Conservation (phyloP, 2,113 vertebrate species). For the Petrocephalus zakoni region DNA sequence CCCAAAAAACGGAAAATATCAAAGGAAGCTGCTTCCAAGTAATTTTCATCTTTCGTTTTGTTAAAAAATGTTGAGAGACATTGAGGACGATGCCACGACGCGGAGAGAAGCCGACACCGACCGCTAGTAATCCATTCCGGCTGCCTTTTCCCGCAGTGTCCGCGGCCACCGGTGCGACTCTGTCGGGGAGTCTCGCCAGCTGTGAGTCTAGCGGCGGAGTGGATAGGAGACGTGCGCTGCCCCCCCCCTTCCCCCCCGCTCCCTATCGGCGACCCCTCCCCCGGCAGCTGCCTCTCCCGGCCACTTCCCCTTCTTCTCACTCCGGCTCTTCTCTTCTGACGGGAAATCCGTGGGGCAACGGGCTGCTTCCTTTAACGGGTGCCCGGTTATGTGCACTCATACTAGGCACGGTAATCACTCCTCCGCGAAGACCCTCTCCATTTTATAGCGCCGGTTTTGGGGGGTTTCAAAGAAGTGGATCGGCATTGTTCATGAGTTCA, state of each 20-base stretch:
- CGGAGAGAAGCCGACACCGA: slow-evolving; percentile 17
- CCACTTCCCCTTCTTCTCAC: not conserved
- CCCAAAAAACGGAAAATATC: slow-evolving; percentile 85
- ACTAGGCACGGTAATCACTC: not conserved
- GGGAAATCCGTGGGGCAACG: not conserved
- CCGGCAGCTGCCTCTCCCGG: not conserved
- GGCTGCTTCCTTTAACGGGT: not conserved
- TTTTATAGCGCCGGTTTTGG: not conserved
- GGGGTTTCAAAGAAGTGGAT: not conserved
- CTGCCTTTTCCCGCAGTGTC: slow-evolving; percentile 73
- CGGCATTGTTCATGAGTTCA: not conserved
- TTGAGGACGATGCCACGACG: slow-evolving; percentile 64
- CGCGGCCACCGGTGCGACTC: slow-evolving; percentile 66
- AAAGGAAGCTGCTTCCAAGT: slow-evolving; percentile 81
- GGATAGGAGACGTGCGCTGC: slow-evolving; percentile 64
- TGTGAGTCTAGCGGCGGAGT: slow-evolving; percentile 58
- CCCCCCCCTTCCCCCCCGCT: slow-evolving; percentile 39
- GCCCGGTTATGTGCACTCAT: not conserved
- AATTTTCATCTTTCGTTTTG: slow-evolving; percentile 87
- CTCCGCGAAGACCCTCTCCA: not conserved
- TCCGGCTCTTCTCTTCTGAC: not conserved
- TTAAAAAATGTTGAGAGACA: slow-evolving; percentile 78
- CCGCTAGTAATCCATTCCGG: slow-evolving; percentile 66
- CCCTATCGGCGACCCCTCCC: slow-evolving; percentile 23
- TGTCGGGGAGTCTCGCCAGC: slow-evolving; percentile 68